Conservation (phyloP, 2,113 vertebrate species). For the Salvator merianae region DNA sequence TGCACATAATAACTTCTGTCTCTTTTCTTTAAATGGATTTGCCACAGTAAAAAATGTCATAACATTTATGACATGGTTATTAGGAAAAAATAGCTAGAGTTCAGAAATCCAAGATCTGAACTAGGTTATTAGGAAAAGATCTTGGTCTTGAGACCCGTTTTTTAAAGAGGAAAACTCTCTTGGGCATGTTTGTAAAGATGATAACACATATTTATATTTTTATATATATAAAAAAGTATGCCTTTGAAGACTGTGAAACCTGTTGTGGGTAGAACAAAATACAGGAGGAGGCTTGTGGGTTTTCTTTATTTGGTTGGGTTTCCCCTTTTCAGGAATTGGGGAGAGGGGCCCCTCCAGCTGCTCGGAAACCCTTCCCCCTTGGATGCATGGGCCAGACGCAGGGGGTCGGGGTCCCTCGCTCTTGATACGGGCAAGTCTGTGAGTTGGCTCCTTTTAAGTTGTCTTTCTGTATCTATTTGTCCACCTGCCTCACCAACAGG, state of each 20-base stretch:
- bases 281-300: slow-evolving; percentile 67
- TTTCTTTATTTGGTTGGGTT: too few relatives aligned
- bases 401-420: slow-evolving; percentile 62
- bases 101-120: slow-evolving; percentile 86
- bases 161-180: slow-evolving; percentile 74
- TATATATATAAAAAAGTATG: slow-evolving; percentile 73
- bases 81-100: slow-evolving; percentile 77
- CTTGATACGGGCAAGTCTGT: slow-evolving; percentile 46
- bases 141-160: slow-evolving; percentile 79
- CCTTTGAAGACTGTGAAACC: slow-evolving; percentile 80
- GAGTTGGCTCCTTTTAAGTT: slow-evolving; percentile 36
- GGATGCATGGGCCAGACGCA: slow-evolving; percentile 46
- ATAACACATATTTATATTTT: slow-evolving; percentile 83
- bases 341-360: slow-evolving; percentile 27
- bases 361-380: slow-evolving; percentile 32
- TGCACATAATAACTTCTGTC: slow-evolving; percentile 74
- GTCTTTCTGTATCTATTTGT: too few relatives aligned
- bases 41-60: slow-evolving; percentile 86
- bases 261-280: slow-evolving; percentile 67
- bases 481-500: too few relatives aligned
- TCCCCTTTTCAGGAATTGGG: slow-evolving; percentile 19
- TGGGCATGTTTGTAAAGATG: slow-evolving; percentile 75
- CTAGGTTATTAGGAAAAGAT: slow-evolving; percentile 76
- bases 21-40: slow-evolving; percentile 72
- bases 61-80: slow-evolving; percentile 97